Evolutionary conservation across 1,140 invertebrate species (phyloP), one percentile per base, ranked within the genome.

Genomic region (Cephus cinctus): DNA sequence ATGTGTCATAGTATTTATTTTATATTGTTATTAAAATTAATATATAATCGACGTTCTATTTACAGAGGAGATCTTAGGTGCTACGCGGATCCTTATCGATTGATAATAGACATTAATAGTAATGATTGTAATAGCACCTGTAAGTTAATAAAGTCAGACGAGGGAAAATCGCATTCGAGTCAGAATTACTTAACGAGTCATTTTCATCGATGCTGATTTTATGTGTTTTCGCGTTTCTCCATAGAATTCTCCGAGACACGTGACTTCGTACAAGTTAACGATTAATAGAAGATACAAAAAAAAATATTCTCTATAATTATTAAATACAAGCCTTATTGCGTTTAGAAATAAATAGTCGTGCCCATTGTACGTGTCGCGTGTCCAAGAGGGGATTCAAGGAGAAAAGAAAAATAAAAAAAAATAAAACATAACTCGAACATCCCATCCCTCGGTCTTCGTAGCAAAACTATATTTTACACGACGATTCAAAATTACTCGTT

Each of bases 11-110:
- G 53, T 39, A 59, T 71, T 65, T 71, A 70, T 70, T 71, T 63
- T 42, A 50, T 63, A 63, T 56, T 40, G 52, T 65, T 67, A 69
- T 65, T 70, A 64, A 69, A 71, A 67, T 68, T 71, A 71, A 72
- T 72, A 69, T 65, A 68, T 69, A 45, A 45, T 59, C 63, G 53
- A 57, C 57, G 52, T 59, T 55, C 57, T 70, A 70, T 70, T 54
- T 70, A 70, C 67, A 70, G 42, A 43, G 43, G 52, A 53, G 46
- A 50, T 51, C 53, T 57, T 60, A 54, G 53, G 50, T 53, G 43
- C 53, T 64, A 60, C 43, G 54, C 57, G 42, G 56, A 60, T 59
- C 51, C 47, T 27, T 58, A 57, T 57, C 40, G 52, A 51, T 57
- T 32, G 38, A 52, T 48, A 46, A 56, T 65, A 61, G 63, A 67